Evolutionary conservation across 2,888 invertebrate genomes (phyloP), one percentile per base, ranked within the genome.

Genomic region (Nymphalis urticae): DNA sequence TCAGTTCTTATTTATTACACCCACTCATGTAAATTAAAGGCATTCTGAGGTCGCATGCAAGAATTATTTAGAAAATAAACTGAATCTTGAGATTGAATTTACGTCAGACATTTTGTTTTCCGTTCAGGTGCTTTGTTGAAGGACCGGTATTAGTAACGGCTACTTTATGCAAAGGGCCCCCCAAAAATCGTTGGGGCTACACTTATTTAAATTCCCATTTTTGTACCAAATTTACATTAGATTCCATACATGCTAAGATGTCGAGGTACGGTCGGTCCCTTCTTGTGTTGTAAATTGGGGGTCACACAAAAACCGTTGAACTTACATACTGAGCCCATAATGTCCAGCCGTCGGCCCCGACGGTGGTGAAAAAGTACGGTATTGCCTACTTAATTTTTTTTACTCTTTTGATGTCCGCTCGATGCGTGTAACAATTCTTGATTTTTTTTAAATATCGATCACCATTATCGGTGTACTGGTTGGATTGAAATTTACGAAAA

Each of bases 301-400:
- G 92, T 91, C 89, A 90, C 87, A 88, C 88, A 92, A 92, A 92
- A 92, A 92, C 92, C 92, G 92, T 92, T 92, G 89, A 83, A 86
- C 87, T 73, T 75, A 76, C 73, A 82, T 82, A 82, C 83, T 80
- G 82, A 81, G 81, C 81, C 86, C 87, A 87, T 91, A 90, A 90
- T 85, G 92, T 92, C 91, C 92, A 91, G 91, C 86, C 87, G 87
- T 77, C 84, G 83, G 76, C 80, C 80, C 79, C 80, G 84, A 82
- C 84, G 85, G 83, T 85, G 81, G 79, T 86, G 87, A 88, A 89
- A 89, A 89, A 88, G 80, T 83, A 76, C 81, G 82, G 80, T 80
- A 79, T 79, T 80, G 80, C 80, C 77, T 77, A 76, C 77, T 79
- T 80, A 73, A 75, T 72, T 68, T 79, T 85, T 89, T 89, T 82